Conservation (phyloP, 2,888 invertebrate genomes). For the Tipula unca region DNA sequence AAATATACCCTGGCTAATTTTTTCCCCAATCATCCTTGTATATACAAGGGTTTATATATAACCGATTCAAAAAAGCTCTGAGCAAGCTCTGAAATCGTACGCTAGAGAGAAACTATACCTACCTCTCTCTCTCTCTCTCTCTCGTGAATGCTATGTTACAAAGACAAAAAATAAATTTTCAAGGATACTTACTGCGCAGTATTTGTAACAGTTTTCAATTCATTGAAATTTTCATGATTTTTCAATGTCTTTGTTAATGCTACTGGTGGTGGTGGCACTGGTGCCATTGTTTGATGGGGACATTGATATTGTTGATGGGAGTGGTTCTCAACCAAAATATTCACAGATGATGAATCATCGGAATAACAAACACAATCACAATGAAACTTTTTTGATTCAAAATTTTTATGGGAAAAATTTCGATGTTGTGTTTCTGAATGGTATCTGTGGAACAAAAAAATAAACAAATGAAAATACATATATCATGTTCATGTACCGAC, state of each 20-base stretch:
- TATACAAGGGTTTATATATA: neutral
- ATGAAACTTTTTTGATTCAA: constrained; percentile 9
- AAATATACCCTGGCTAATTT: neutral
- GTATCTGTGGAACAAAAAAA: neutral
- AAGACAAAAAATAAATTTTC: neutral
- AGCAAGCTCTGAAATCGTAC: neutral
- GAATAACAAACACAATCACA: neutral
- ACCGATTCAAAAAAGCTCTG: neutral
- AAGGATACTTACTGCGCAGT: constrained; percentile 16
- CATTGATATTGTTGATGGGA: constrained; percentile 8
- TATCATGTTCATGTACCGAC: neutral
- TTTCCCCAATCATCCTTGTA: neutral
- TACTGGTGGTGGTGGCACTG: neutral
- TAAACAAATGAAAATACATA: neutral
- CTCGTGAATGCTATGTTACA: neutral
- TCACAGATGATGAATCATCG: constrained; percentile 10
- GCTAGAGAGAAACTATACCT: neutral
- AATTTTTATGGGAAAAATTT: neutral
- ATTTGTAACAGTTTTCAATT: neutral
- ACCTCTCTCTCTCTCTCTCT: neutral
- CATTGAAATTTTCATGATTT: constrained; percentile 16
- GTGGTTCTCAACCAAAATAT: constrained; percentile 17
- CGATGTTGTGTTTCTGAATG: neutral
- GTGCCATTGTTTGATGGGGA: neutral
- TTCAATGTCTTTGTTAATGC: neutral